A percentile compares a stretch with the other conserved stretches of the same genome.
Evolutionary conservation across 1,140 invertebrate species (phyloP).

Genomic region (Nomia melanderi): DNA sequence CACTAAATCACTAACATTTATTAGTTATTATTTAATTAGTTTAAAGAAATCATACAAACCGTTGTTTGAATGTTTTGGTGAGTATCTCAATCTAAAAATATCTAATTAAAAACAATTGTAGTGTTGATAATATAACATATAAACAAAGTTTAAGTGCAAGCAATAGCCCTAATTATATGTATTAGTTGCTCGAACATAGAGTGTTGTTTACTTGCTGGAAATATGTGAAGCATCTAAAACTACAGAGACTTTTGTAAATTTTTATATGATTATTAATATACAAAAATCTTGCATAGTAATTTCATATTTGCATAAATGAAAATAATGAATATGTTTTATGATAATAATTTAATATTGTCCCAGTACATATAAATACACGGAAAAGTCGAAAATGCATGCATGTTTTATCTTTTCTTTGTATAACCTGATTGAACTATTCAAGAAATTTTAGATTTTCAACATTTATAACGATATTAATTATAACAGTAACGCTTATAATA

Average conservation of each 20-base stretch:
- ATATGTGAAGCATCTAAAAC: slow-evolving; percentile 41
- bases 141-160: slow-evolving; percentile 22
- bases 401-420: slow-evolving; percentile 1
- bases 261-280: slow-evolving; percentile 26
- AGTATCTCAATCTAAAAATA: slow-evolving; percentile 40
- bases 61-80: slow-evolving; percentile 28
- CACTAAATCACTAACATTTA: slow-evolving; percentile 23
- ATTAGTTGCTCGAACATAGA: slow-evolving; percentile 27
- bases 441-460: neutral
- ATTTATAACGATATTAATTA: neutral
- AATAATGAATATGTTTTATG: slow-evolving; percentile 12
- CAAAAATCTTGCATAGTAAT: slow-evolving; percentile 4
- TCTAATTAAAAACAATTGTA: slow-evolving; percentile 21
- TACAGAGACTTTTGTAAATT: slow-evolving; percentile 25
- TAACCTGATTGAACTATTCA: slow-evolving; percentile 1
- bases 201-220: slow-evolving; percentile 26
- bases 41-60: slow-evolving; percentile 43
- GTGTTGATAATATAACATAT: neutral
- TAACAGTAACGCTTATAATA: neutral
- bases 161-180: slow-evolving; percentile 20
- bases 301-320: neutral
- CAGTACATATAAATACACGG: neutral
- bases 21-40: slow-evolving; percentile 30
- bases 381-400: slow-evolving; percentile 25
- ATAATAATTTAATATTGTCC: slow-evolving; percentile 2